These are phyloP conservation scores for Melanostigma gelatinosum DNA, from an alignment of 2,113 vertebrate genomes.

Conservation along the genomic window DNA sequence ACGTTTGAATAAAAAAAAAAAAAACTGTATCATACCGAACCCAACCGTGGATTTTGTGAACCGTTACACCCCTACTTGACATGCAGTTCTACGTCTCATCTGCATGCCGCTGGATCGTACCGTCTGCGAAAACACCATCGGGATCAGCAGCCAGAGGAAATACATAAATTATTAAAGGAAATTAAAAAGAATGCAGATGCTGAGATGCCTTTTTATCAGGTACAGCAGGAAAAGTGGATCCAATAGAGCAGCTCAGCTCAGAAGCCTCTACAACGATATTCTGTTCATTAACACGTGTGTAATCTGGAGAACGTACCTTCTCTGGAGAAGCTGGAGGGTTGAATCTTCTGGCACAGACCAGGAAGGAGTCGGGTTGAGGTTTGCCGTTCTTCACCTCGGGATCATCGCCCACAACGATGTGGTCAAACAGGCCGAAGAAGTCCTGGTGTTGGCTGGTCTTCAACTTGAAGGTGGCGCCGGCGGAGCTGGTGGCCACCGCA, in stretches of 20 bases:
- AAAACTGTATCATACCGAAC: no score
- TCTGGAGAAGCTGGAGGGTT: slow-evolving; percentile 77
- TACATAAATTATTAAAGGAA: neutral
- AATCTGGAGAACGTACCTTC: slow-evolving; percentile 69
- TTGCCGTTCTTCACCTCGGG: slow-evolving; percentile 87
- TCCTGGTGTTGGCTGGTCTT: slow-evolving; percentile 87
- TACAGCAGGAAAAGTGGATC: neutral
- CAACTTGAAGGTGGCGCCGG: slow-evolving; percentile 76
- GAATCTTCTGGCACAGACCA: slow-evolving; percentile 89
- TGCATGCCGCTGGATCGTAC: neutral
- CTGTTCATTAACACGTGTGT: neutral
- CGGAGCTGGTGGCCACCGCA: slow-evolving; percentile 90
- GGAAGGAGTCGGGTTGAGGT: slow-evolving; percentile 90
- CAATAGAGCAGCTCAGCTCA: neutral
- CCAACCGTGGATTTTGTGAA: no score
- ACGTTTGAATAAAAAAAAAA: no score
- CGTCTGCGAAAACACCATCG: neutral
- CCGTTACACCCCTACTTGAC: neutral
- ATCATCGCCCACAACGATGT: slow-evolving; percentile 91
- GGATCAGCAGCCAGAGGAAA: neutral
- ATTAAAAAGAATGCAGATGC: neutral
- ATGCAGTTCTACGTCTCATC: neutral
- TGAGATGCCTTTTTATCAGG: neutral
- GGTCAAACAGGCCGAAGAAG: slow-evolving; percentile 88
- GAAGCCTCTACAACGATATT: neutral